Base-by-base conservation (phyloP, 2,888 invertebrate species). In the Drosophila austrosaltans region DNA sequence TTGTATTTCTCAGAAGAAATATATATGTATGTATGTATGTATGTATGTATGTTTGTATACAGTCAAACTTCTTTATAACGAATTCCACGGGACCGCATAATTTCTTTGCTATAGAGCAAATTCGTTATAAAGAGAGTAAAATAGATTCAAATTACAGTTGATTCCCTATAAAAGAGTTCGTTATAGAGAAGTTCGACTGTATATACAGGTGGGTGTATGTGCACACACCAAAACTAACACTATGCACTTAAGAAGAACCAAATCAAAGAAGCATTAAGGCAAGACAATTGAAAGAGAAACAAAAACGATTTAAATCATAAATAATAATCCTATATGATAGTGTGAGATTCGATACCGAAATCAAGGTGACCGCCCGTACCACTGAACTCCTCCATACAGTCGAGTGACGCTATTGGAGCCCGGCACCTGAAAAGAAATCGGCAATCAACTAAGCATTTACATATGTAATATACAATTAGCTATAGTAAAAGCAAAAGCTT, bases 381-480 rank as follows among this genome's bases (percentile, higher is more conserved):
- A 93, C 96, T 96, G 94, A 97, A 97, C 94, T 97, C 97, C 94
- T 97, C 97, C 97, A 97, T 97, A 93, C 97, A 97, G 94, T 97
- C 97, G 92, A 97, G 94, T 91, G 97, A 97, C 86, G 97, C 97
- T 93, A 97, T 97, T 86, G 97, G 97, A 87, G 97, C 97, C 91
- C 97, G 96, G 94, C 97, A 97, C 95, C 97, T 96, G 93, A 25
- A 93, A 91, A 30, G 39, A 66, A 56, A 77, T 7, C 16, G 32
- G 32, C 16, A 25, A 39, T 36, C 42, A 30, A 28, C 12, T 39
- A 0, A 54, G 36, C 5, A 53, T 40, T 39, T 16, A 16, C 16
- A 16, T 16, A 28, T 4, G 28, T 20, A 28, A 36, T 16, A 57
- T 16, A 59, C 1, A 59, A 25, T n/a, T n/a, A n/a, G 40, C 40